phyloP scores from a whole-genome alignment of 2,797 vertebrate species.

The Lycodopsis pacificus region DNA sequence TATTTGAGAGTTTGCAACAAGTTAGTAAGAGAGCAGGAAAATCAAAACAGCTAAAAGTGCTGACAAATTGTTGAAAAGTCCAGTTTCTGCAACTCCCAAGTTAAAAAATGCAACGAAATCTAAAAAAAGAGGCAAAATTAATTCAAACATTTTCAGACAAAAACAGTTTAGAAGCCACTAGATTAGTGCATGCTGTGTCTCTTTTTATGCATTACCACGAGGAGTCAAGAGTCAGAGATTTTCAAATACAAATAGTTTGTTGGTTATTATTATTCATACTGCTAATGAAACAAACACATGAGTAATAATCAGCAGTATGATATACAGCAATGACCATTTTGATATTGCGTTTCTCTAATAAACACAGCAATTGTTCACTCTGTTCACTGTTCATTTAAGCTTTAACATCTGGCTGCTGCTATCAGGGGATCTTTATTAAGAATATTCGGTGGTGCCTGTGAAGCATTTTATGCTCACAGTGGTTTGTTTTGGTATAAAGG shows the following conservation, averaged over 20 bases:
- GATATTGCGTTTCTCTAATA: neutral
- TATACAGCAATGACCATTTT: neutral
- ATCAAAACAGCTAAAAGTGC: neutral
- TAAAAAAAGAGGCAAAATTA: no score
- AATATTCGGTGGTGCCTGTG: neutral
- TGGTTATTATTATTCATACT: neutral
- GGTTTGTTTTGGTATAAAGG: neutral
- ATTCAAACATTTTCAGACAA: no score
- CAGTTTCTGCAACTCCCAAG: neutral
- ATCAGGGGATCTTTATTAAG: neutral
- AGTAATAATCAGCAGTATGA: neutral
- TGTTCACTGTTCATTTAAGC: neutral
- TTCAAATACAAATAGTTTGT: neutral
- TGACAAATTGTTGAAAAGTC: neutral
- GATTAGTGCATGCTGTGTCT: no score
- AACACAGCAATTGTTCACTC: neutral
- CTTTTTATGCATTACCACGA: no score
- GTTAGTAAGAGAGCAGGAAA: neutral
- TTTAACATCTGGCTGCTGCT: neutral
- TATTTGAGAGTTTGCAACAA: neutral
- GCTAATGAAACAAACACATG: neutral
- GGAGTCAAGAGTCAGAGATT: neutral
- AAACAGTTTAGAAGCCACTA: no score
- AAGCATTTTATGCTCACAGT: neutral
- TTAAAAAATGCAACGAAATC: neutral